These are phyloP conservation scores for Pangasius djambal DNA, from an alignment of 2,797 vertebrate species.

Conservation along the genomic window DNA sequence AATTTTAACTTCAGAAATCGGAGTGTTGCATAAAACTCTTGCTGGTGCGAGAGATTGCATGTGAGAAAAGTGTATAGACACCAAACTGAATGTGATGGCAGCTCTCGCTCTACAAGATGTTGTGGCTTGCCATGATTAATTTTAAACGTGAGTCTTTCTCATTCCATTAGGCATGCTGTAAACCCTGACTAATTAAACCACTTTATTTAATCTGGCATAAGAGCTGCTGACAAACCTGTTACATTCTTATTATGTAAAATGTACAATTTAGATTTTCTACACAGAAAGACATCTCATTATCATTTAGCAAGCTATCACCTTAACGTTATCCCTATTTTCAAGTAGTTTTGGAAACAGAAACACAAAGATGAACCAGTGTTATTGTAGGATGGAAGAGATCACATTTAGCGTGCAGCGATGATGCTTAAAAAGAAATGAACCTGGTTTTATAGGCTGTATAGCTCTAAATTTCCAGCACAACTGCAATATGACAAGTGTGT, in stretches of 20 bases:
- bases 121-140: conserved; percentile 6
- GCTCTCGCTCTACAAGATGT: not conserved
- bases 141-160: conserved; percentile 9
- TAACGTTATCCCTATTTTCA: not conserved
- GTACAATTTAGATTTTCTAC: not conserved
- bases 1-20: not conserved
- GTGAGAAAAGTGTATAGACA: not conserved
- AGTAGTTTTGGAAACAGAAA: not conserved
- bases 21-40: not conserved
- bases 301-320: not conserved
- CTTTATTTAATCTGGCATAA: conserved; percentile 8
- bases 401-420: not conserved
- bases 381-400: not conserved
- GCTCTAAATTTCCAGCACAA: not conserved
- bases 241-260: not conserved
- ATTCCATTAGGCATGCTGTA: conserved; percentile 10
- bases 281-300: not conserved
- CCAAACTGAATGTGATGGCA: conserved; percentile 13
- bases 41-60: not conserved
- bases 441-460: not conserved
- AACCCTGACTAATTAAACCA: conserved; percentile 27
- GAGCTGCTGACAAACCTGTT: not conserved
- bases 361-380: not conserved
- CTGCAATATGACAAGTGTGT: not conserved
- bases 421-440: not conserved